Evolutionary conservation across 2,113 vertebrate species (phyloP).

Genomic region (Laticauda colubrina): DNA sequence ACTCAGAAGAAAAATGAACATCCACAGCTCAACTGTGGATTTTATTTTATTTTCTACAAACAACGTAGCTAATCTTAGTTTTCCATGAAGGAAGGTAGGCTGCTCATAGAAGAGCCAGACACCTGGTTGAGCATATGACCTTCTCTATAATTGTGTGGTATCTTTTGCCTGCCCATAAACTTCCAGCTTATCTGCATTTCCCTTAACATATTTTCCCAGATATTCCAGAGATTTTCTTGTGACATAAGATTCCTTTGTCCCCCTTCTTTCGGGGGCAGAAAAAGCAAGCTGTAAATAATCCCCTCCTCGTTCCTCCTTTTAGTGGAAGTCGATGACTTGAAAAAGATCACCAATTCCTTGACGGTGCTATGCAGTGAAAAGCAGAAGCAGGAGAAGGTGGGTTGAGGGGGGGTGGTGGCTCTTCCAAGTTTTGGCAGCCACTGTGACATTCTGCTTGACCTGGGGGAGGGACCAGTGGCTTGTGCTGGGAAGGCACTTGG

Average conservation of each 20-base stretch:
- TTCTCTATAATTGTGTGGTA: not conserved
- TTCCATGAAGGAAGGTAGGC: not conserved
- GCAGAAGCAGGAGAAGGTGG: constrained; percentile 98
- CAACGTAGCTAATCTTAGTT: not conserved
- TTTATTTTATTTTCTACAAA: not conserved
- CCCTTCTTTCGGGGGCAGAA: not conserved
- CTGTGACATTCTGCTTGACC: not conserved
- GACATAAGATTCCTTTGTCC: not conserved
- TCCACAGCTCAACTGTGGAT: not conserved
- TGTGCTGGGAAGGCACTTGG: not conserved
- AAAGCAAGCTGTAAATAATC: not conserved
- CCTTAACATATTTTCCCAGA: not conserved
- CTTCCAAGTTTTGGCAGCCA: not conserved
- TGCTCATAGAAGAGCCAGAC: not conserved
- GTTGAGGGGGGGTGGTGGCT: not conserved
- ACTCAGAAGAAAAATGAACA: not conserved
- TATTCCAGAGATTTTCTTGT: not conserved
- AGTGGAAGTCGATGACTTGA: constrained; percentile 98
- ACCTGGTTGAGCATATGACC: not conserved
- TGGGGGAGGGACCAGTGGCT: not conserved
- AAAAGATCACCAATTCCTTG: constrained; percentile 93
- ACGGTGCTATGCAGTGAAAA: constrained; percentile 96
- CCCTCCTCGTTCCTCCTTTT: not conserved
- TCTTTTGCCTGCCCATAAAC: not conserved
- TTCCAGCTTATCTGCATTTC: not conserved